A percentile compares a stretch with the other conserved stretches of the same genome.
Evolutionary conservation across 2,888 invertebrate species (phyloP).

Genomic region (Lamproptera curius): DNA sequence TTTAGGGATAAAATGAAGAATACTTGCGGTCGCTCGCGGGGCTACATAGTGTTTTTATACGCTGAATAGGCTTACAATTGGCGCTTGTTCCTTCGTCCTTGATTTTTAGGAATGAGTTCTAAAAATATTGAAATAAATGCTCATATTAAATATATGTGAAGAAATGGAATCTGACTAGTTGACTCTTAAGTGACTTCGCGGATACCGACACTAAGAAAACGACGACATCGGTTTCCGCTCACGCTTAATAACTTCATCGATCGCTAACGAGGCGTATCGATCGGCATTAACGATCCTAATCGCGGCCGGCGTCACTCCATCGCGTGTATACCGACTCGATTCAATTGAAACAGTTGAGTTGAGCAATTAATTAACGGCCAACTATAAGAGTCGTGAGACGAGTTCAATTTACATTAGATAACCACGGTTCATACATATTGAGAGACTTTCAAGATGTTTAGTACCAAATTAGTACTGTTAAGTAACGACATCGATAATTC

Average conservation of each 20-base stretch:
- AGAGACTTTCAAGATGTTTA: too few relatives aligned
- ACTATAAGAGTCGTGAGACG: conserved; percentile 22
- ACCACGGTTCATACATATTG: conserved; percentile 53
- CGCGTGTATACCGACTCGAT: conserved; percentile 71
- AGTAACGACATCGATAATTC: too few relatives aligned
- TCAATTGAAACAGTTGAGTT: conserved; percentile 71
- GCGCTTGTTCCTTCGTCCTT: background rate
- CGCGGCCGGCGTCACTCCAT: conserved; percentile 64
- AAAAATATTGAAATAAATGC: too few relatives aligned
- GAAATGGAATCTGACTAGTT: too few relatives aligned
- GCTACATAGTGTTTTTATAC: background rate
- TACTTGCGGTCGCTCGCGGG: conserved; percentile 3
- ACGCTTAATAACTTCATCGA: conserved; percentile 59
- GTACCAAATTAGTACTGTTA: too few relatives aligned
- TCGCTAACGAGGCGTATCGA: conserved; percentile 67
- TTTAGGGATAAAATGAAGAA: conserved; percentile 12
- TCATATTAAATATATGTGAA: too few relatives aligned
- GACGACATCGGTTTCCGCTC: conserved; percentile 24
- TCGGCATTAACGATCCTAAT: conserved; percentile 72
- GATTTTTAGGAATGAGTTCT: background rate
- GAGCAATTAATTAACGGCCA: conserved; percentile 74
- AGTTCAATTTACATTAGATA: too few relatives aligned
- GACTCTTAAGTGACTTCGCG: background rate
- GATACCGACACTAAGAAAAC: background rate
- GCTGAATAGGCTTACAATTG: background rate